phyloP scores from a whole-genome alignment of 2,888 invertebrate species.

The Amitus sp. region DNA sequence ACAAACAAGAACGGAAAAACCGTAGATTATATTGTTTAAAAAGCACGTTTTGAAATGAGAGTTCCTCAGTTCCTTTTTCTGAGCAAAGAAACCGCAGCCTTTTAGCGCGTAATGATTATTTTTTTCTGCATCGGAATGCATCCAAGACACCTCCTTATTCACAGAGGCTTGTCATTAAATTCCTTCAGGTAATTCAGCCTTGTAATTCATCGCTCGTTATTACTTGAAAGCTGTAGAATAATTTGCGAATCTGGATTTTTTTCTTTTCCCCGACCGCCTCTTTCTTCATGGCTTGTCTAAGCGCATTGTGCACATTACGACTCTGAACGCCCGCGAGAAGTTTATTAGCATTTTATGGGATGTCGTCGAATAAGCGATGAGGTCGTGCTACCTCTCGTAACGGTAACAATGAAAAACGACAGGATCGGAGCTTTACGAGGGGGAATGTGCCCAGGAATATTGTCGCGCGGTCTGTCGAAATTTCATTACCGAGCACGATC shows the following conservation, averaged over 20 bases:
- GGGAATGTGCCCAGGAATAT: conserved; percentile 21
- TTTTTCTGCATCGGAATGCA: too few species aligned
- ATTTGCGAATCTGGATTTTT: conserved; percentile 18
- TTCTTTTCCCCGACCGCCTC: conserved; percentile 5
- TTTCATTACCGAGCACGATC: conserved; percentile 14
- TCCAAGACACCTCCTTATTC: neutral
- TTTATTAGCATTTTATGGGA: conserved; percentile 43
- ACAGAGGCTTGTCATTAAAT: neutral
- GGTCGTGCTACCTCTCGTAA: conserved; percentile 29
- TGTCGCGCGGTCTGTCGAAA: conserved; percentile 15
- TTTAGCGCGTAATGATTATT: too few species aligned
- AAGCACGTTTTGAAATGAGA: too few species aligned
- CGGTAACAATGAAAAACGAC: conserved; percentile 24
- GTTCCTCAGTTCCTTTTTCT: too few species aligned
- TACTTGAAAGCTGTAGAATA: conserved; percentile 6
- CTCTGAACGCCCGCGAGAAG: conserved; percentile 25
- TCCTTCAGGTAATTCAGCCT: neutral
- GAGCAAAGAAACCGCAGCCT: too few species aligned
- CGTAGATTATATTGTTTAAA: too few species aligned
- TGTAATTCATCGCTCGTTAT: conserved; percentile 11
- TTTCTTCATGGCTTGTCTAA: conserved; percentile 7
- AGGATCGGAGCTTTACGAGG: conserved; percentile 19
- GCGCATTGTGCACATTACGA: conserved; percentile 32
- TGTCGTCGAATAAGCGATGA: conserved; percentile 37
- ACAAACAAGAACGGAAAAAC: too few species aligned